Conservation (phyloP, 1,140 invertebrate species). For the Leptopilina clavipes region DNA sequence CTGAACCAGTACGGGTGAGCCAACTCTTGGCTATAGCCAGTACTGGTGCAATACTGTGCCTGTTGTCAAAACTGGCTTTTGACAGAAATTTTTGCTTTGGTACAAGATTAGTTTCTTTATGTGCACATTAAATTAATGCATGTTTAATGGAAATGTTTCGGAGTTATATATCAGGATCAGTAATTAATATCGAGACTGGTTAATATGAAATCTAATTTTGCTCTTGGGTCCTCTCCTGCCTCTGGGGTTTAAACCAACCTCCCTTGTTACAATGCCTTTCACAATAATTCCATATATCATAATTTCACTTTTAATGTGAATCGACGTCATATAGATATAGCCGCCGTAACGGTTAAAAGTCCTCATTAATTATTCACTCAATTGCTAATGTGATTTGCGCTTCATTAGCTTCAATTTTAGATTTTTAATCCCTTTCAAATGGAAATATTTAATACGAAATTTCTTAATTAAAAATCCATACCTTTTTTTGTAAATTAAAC, state of each 20-base stretch:
- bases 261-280: neutral
- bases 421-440: too few species aligned
- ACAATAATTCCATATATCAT: neutral
- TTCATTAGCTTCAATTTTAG: neutral
- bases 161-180: neutral
- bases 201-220: slow-evolving; percentile 22
- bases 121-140: neutral
- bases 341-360: neutral
- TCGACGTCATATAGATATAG: neutral
- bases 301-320: neutral
- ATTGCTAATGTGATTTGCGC: neutral
- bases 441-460: too few species aligned
- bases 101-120: too few species aligned
- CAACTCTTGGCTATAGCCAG: too few species aligned
- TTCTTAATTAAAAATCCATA: too few species aligned
- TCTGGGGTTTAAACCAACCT: neutral
- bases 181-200: neutral
- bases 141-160: neutral
- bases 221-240: neutral
- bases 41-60: too few species aligned
- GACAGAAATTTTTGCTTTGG: too few species aligned
- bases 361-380: neutral
- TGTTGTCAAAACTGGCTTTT: too few species aligned
- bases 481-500: too few species aligned
- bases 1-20: too few species aligned